These are phyloP conservation scores for Tautogolabrus adspersus DNA, from an alignment of 2,113 vertebrate genomes.

Conservation along the genomic window DNA sequence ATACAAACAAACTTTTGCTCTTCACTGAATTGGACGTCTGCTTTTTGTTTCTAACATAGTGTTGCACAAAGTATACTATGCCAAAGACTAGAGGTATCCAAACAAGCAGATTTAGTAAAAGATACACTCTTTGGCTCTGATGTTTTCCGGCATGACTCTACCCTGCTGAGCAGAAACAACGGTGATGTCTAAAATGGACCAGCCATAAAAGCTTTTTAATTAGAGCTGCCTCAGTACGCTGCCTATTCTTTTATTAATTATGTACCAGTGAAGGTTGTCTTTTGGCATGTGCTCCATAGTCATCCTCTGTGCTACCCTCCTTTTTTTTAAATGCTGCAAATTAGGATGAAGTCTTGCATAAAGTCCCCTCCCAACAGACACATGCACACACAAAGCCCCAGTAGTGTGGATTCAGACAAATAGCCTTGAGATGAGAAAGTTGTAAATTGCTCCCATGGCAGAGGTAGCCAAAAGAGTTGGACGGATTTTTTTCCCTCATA, in stretches of 20 bases:
- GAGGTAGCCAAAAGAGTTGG: constrained; percentile 41
- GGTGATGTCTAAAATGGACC: constrained; percentile 41
- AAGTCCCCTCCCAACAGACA: not conserved
- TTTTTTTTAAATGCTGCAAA: constrained; percentile 24
- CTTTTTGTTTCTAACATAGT: constrained; percentile 23
- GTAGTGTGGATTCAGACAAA: constrained; percentile 64
- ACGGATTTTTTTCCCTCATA: constrained; percentile 35
- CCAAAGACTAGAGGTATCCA: constrained; percentile 25
- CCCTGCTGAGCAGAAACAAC: constrained; percentile 41
- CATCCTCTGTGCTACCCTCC: constrained; percentile 3
- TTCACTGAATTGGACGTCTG: constrained; percentile 11
- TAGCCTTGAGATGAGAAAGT: constrained; percentile 61
- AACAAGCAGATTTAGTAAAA: constrained; percentile 42
- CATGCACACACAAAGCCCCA: constrained; percentile 15
- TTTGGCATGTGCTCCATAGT: constrained; percentile 41
- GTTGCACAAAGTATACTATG: constrained; percentile 19
- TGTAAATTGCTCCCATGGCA: constrained; percentile 74
- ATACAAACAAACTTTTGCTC: constrained; percentile 19
- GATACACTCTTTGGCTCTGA: constrained; percentile 27
- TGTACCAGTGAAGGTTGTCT: constrained; percentile 44
- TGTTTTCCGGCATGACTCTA: constrained; percentile 3
- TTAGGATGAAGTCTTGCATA: constrained; percentile 40
- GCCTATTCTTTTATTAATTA: constrained; percentile 53
- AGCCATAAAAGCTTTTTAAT: constrained; percentile 62
- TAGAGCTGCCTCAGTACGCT: constrained; percentile 47